Base-by-base conservation (phyloP, 2,888 invertebrate species). In the Brenthis ino region DNA sequence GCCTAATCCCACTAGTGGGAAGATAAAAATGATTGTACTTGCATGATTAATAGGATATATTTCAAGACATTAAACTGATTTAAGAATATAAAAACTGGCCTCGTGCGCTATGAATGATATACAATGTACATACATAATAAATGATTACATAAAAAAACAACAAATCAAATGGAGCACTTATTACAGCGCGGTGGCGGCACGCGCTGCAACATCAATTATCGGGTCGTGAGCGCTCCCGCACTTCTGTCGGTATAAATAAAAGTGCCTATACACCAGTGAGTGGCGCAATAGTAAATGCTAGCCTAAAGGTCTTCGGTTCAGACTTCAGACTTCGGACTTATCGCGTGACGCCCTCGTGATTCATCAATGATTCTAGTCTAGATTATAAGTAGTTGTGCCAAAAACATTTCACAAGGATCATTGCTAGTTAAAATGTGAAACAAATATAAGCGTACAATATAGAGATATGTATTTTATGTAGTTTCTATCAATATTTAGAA, bases 211-310 rank as follows among this genome's bases (percentile, higher is more conserved):
- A 92, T 91, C 92, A 91, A 91, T 93, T 93, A 93, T 88, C 80
- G 77, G 82, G 82, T 91, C 92, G 92, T 91, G 92, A 91, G 85
- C 89, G 91, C 92, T 89, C 87, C 91, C 86, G 89, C 90, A 86
- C 87, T 87, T 87, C 87, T 83, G 84, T 83, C 85, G 85, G 88
- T 91, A 91, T 91, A 91, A 90, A 91, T 91, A 91, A 91, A 89
- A 85, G 85, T 82, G 81, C 81, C 82, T 82, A 84, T 84, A 81
- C 79, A 81, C 82, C 81, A 79, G 77, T 80, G 86, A 84, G 89
- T 89, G 88, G 88, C 87, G 89, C 87, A 89, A 90, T 88, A 84
- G 88, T 85, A 90, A 89, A 89, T 87, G 88, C 85, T 72, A 72
- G 48, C 86, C 86, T 84, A 82, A 87, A 90, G 90, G 90, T 89